Conservation (phyloP, 2,797 vertebrate species). For the Microctenopoma stevenorrisi region DNA sequence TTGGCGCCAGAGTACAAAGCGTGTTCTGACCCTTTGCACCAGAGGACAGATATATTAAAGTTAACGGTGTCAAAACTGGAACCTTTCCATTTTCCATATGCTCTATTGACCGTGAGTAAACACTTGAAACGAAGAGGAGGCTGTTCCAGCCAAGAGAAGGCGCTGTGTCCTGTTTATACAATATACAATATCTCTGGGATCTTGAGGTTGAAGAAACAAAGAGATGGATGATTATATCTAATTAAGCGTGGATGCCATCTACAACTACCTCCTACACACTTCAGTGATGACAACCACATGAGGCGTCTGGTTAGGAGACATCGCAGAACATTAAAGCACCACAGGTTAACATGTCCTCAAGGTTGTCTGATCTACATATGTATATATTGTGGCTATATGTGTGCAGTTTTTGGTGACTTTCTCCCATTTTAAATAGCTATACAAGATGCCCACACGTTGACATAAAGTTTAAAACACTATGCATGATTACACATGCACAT, state of each 20-base stretch:
- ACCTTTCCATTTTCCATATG: slow-evolving; percentile 51
- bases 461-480: too few species aligned
- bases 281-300: slow-evolving; percentile 53
- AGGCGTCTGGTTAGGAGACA: slow-evolving; percentile 16
- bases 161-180: slow-evolving; percentile 52
- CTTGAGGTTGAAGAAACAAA: slow-evolving; percentile 57
- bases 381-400: not conserved
- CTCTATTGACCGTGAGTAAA: slow-evolving; percentile 43
- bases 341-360: slow-evolving; percentile 14
- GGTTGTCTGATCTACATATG: slow-evolving; percentile 29
- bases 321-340: slow-evolving; percentile 22
- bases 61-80: slow-evolving; percentile 63
- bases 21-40: slow-evolving; percentile 54
- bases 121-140: not conserved
- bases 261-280: slow-evolving; percentile 68
- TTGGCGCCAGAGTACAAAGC: slow-evolving; percentile 41
- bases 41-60: slow-evolving; percentile 60
- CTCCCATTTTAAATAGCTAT: slow-evolving; percentile 16
- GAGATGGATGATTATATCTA: slow-evolving; percentile 73
- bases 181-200: slow-evolving; percentile 36
- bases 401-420: not conserved
- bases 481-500: too few species aligned
- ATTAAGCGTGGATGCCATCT: slow-evolving; percentile 75
- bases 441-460: too few species aligned
- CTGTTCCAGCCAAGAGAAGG: slow-evolving; percentile 66